These are phyloP conservation scores for Bembecia ichneumoniformis DNA, from an alignment of 2,888 invertebrate species.

Conservation along the genomic window DNA sequence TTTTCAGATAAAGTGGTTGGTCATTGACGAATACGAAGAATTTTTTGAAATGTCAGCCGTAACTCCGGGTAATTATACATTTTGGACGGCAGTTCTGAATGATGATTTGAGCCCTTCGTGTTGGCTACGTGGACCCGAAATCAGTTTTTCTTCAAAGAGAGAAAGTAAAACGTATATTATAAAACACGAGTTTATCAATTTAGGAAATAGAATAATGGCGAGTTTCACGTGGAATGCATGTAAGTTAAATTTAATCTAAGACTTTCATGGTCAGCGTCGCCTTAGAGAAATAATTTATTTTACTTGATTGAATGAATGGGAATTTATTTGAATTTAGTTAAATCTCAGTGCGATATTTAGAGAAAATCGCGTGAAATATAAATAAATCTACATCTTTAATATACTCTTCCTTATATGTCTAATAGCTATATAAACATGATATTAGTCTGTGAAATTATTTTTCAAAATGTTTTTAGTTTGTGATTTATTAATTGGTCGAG, in stretches of 20 bases:
- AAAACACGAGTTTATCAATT: neutral
- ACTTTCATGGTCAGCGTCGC: too few species aligned
- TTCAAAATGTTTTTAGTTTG: too few species aligned
- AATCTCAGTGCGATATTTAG: too few species aligned
- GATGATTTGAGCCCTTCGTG: slow-evolving; percentile 18
- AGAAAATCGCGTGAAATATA: too few species aligned
- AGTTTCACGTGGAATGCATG: neutral
- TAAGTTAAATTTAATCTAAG: neutral
- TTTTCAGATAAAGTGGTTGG: neutral
- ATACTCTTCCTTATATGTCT: too few species aligned
- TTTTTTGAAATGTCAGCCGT: neutral
- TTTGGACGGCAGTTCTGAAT: slow-evolving; percentile 24
- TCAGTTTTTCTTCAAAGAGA: slow-evolving; percentile 5
- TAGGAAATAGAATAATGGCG: neutral
- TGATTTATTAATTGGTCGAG: too few species aligned
- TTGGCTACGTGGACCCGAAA: slow-evolving; percentile 22
- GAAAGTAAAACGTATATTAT: neutral
- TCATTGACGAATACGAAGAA: neutral
- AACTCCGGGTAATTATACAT: slow-evolving; percentile 12
- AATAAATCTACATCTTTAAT: too few species aligned
- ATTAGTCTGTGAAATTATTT: too few species aligned
- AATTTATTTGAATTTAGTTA: too few species aligned
- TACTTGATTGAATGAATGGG: too few species aligned
- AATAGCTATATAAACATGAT: too few species aligned
- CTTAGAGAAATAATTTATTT: too few species aligned